Evolutionary conservation across 2,888 invertebrate genomes (phyloP).

Genomic region (Serripes groenlandicus): DNA sequence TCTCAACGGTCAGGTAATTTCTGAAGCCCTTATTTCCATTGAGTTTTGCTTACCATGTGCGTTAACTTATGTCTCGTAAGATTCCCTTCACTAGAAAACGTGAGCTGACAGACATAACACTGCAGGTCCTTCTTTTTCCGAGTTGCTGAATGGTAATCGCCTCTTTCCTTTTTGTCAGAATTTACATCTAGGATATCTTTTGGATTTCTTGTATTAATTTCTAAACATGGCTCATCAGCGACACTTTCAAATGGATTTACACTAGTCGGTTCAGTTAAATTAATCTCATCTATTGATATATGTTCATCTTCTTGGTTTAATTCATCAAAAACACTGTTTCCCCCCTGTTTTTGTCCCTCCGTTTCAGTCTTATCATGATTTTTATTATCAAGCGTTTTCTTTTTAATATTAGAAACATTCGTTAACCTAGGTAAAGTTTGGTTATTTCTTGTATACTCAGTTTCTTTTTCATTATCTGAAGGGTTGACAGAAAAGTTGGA

Average conservation of each 20-base stretch:
- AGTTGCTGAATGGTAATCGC: not conserved
- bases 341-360: not conserved
- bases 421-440: too few relatives aligned
- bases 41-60: conserved; percentile 30
- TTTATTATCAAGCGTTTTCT: not conserved
- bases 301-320: not conserved
- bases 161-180: not conserved
- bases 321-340: too few relatives aligned
- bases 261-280: not conserved
- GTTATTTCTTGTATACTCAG: not conserved
- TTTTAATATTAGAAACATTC: too few relatives aligned
- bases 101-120: conserved; percentile 38
- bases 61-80: conserved; percentile 38
- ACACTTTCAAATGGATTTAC: not conserved
- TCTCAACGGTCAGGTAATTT: too few relatives aligned
- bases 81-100: conserved; percentile 39
- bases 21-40: too few relatives aligned
- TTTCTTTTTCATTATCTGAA: not conserved
- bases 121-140: not conserved
- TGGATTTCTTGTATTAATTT: too few relatives aligned
- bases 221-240: too few relatives aligned
- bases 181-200: too few relatives aligned
- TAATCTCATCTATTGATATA: not conserved
- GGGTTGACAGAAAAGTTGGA: not conserved
- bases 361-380: not conserved